phyloP scores from a whole-genome alignment of 2,888 invertebrate species.

The Rhamphomyia laevipes region DNA sequence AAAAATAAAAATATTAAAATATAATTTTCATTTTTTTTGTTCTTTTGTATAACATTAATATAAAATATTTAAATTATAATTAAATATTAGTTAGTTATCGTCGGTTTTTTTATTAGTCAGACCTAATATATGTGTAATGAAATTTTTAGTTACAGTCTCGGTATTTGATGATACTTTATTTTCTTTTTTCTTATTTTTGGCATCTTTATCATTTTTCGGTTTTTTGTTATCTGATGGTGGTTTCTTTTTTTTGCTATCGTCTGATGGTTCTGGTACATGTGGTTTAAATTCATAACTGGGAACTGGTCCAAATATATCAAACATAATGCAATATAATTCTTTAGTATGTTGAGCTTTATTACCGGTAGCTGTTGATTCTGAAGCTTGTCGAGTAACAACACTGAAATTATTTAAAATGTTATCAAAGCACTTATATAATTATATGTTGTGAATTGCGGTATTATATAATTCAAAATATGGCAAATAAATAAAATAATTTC shows the following conservation, averaged over 20 bases:
- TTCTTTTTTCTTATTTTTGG: not conserved
- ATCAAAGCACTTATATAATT: too few species aligned
- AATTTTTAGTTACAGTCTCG: not conserved
- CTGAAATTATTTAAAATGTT: not conserved
- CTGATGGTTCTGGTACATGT: not conserved
- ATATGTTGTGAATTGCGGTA: too few species aligned
- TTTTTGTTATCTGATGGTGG: too few species aligned
- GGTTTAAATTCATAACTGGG: not conserved
- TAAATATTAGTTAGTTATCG: not conserved
- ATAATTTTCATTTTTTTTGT: not conserved
- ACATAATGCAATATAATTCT: not conserved
- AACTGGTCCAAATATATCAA: not conserved
- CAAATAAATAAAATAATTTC: too few species aligned
- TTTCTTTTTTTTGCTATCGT: too few species aligned
- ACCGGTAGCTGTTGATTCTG: not conserved
- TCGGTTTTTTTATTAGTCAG: not conserved
- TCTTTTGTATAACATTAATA: not conserved
- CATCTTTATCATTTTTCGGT: not conserved
- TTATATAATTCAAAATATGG: too few species aligned
- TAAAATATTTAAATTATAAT: too few species aligned
- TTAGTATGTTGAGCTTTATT: not conserved
- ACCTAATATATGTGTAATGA: not conserved
- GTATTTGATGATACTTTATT: not conserved
- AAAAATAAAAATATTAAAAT: not conserved
- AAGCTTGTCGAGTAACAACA: not conserved